Base-by-base conservation (phyloP, 2,797 vertebrate species). In the Cryptoblepharus egeriae region DNA sequence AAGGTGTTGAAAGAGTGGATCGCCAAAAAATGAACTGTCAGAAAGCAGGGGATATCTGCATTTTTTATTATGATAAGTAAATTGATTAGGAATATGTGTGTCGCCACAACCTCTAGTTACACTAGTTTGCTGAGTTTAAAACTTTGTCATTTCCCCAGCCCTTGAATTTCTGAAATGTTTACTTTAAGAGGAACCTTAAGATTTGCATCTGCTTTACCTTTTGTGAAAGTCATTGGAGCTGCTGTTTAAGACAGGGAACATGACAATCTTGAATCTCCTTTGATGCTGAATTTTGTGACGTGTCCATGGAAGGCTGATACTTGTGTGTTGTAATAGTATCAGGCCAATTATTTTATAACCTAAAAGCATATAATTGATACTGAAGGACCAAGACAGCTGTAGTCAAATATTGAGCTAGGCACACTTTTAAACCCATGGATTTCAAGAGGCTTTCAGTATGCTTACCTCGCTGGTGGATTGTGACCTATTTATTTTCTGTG, bases 401-500 rank as follows among this genome's bases (percentile, higher is more conserved):
- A 30, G 2, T 45, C 7, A 28, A 76, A 18, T 24, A 20, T 22
- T 30, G 32, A 57, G 24, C 28, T 55, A 28, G 32, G 22, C 64
- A 18, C 42, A 45, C 15, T 76, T n/a, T 49, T 63, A 22, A 42
- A 28, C 3, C 37, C 16, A 16, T 76, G 57, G 45, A 37, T 35
- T 55, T 67, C 22, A 68, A 22, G 35, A 35, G 76, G 45, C 39
- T 80, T 73, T 9, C 52, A 35, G 24, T 63, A 10, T 22, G 26
- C 24, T 22, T 60, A 37, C 30, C 11, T 68, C 55, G 42, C 26
- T 55, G 60, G 20, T 73, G 79, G 22, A 37, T 39, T 73, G 32
- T 37, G 5, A 37, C 18, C 55, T 30, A 18, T 81, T 78, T 77
- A 28, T 67, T 87, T 82, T 37, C 70, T 85, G 42, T 28, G 37